These are phyloP conservation scores for Chanos chanos DNA, from an alignment of 2,797 vertebrate species.

Conservation along the genomic window DNA sequence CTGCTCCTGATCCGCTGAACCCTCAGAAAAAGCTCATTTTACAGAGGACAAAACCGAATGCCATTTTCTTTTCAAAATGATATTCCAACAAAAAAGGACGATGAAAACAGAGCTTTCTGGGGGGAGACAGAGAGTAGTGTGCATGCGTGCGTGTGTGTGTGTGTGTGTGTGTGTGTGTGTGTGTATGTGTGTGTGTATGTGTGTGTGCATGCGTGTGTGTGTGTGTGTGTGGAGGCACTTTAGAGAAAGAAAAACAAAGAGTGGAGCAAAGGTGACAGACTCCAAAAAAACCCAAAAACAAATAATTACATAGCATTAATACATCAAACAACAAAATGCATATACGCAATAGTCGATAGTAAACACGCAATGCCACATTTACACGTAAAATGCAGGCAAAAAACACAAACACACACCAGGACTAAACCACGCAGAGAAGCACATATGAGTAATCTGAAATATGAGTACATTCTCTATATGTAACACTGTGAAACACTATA, in stretches of 20 bases:
- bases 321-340: too few species aligned
- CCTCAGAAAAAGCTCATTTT: not conserved
- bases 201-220: too few species aligned
- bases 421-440: slow-evolving; percentile 3
- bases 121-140: not conserved
- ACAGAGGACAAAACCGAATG: not conserved
- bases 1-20: not conserved
- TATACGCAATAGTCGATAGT: too few species aligned
- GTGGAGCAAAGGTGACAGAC: not conserved
- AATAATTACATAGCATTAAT: slow-evolving; percentile 4
- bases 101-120: not conserved
- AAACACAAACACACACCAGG: slow-evolving; percentile 5
- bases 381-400: too few species aligned
- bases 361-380: too few species aligned
- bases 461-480: too few species aligned
- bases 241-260: too few species aligned
- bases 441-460: too few species aligned
- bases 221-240: too few species aligned
- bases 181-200: too few species aligned
- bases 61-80: slow-evolving; percentile 6
- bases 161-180: too few species aligned
- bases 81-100: slow-evolving; percentile 4
- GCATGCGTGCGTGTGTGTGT: not conserved
- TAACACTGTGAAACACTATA: too few species aligned
- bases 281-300: not conserved